Conservation (phyloP, 2,888 invertebrate genomes). For the Cheilosia vulpina region DNA sequence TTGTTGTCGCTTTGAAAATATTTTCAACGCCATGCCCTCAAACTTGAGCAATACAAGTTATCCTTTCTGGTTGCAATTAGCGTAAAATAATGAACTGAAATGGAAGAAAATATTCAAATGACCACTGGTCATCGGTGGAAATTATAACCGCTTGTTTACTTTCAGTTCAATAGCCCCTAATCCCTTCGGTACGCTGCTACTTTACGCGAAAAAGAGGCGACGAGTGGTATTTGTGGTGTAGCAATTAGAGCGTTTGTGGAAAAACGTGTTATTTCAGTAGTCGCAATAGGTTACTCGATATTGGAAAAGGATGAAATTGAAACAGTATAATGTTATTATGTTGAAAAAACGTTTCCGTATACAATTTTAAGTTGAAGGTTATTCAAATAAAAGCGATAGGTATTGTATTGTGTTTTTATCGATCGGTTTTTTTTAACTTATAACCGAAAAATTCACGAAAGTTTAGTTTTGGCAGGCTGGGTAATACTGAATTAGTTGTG, state of each 20-base stretch:
- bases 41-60: slow-evolving; percentile 32
- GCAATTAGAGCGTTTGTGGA: slow-evolving; percentile 47
- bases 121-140: slow-evolving; percentile 60
- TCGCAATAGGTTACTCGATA: slow-evolving; percentile 4
- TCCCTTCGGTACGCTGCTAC: slow-evolving; percentile 61
- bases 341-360: background rate
- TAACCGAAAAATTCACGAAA: too few species aligned
- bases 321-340: background rate
- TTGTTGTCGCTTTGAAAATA: slow-evolving; percentile 35
- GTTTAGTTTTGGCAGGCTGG: too few species aligned
- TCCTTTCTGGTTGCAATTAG: slow-evolving; percentile 48
- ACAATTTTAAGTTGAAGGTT: too few species aligned
- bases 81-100: slow-evolving; percentile 31
- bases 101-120: slow-evolving; percentile 36
- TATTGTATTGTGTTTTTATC: too few species aligned
- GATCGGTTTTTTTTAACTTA: too few species aligned
- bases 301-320: slow-evolving; percentile 41
- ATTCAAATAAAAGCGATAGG: too few species aligned
- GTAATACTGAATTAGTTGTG: too few species aligned
- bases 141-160: slow-evolving; percentile 46
- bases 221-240: slow-evolving; percentile 1
- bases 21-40: slow-evolving; percentile 7
- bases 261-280: slow-evolving; percentile 56
- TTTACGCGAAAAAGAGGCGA: slow-evolving; percentile 55
- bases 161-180: slow-evolving; percentile 66